Conservation (phyloP, 2,888 invertebrate genomes). For the Loripinus fragilis region DNA sequence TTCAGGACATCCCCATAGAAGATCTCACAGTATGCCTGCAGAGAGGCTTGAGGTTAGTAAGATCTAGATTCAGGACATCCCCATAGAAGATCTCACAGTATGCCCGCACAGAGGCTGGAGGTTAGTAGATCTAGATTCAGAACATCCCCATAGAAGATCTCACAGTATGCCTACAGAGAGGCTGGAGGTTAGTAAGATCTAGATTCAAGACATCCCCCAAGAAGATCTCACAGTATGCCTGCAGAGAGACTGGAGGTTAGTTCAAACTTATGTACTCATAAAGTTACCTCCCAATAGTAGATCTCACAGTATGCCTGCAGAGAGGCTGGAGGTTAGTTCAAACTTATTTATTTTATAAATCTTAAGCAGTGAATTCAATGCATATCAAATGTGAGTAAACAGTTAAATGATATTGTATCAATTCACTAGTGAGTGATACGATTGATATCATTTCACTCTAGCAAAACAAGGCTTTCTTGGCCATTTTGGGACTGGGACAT, state of each 20-base stretch:
- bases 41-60: no score
- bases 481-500: no score
- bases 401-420: no score
- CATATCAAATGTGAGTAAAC: no score
- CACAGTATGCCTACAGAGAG: slow-evolving; percentile 44
- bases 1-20: no score
- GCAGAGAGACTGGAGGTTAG: slow-evolving; percentile 46
- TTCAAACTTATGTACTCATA: no score
- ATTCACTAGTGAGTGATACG: no score
- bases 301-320: slow-evolving; percentile 40
- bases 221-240: slow-evolving; percentile 42
- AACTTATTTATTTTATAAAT: no score
- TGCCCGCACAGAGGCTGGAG: slow-evolving; percentile 40
- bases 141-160: slow-evolving; percentile 35
- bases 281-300: slow-evolving; percentile 39
- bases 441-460: no score
- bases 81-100: slow-evolving; percentile 42
- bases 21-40: no score
- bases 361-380: no score
- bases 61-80: slow-evolving; percentile 42
- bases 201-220: slow-evolving; percentile 35
- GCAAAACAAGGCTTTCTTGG: no score
- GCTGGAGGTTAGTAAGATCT: slow-evolving; percentile 51
- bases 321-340: slow-evolving; percentile 46
- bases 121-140: slow-evolving; percentile 53